These are phyloP conservation scores for Donacobius atricapilla DNA, from an alignment of 2,113 vertebrate species.

Conservation along the genomic window DNA sequence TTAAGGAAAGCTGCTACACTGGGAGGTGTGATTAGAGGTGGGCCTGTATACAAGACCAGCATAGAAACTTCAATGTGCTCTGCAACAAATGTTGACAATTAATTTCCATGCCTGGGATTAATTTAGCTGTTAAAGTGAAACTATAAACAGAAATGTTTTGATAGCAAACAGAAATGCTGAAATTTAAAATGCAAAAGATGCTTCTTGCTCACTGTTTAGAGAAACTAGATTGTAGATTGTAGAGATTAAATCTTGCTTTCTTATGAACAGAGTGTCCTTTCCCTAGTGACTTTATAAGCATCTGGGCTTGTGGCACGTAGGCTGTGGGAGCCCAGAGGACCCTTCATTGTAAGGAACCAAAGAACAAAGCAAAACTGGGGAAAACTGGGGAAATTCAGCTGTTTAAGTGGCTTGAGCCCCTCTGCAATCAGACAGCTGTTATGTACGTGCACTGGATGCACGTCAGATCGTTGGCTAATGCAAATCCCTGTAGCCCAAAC, in stretches of 20 bases:
- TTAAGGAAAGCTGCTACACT: neutral
- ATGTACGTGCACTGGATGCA: too few species aligned
- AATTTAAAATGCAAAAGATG: conserved; percentile 51
- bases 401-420: neutral
- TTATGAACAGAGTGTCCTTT: neutral
- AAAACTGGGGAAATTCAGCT: neutral
- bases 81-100: conserved; percentile 29
- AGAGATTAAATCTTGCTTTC: conserved; percentile 9
- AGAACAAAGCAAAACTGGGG: neutral
- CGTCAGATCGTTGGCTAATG: neutral
- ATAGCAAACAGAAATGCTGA: conserved; percentile 51
- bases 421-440: neutral
- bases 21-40: neutral
- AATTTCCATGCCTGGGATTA: conserved; percentile 57
- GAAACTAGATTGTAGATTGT: neutral
- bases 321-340: neutral
- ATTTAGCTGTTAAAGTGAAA: conserved; percentile 62
- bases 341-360: neutral
- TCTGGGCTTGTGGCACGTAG: neutral
- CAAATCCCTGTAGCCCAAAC: neutral
- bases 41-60: neutral
- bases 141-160: conserved; percentile 59
- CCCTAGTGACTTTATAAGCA: neutral
- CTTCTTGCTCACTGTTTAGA: conserved; percentile 41
- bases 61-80: conserved; percentile 46